phyloP scores from a whole-genome alignment of 2,888 invertebrate species.

The Drosophila merina region DNA sequence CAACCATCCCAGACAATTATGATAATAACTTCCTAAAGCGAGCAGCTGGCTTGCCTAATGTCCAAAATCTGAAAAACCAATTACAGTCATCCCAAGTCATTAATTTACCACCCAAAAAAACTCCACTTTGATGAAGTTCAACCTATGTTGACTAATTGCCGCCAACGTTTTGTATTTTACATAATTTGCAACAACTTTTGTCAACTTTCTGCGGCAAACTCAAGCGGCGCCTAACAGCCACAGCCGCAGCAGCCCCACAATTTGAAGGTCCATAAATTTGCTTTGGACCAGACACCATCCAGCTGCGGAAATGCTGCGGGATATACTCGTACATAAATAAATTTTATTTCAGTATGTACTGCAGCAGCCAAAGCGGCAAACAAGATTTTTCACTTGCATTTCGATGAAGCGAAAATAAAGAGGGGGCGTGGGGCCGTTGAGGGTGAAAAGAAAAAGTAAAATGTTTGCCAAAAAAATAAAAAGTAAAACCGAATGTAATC shows the following conservation, averaged over 20 bases:
- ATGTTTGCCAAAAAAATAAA: conserved; percentile 64
- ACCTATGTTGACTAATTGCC: conserved; percentile 37
- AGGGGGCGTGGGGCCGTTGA: conserved; percentile 19
- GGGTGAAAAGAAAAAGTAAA: conserved; percentile 72
- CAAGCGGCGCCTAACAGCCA: conserved; percentile 19
- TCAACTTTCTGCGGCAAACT: conserved; percentile 56
- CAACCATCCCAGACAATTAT: conserved; percentile 15
- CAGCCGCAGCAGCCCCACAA: conserved; percentile 24
- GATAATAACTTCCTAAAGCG: conserved; percentile 43
- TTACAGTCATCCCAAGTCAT: conserved; percentile 34
- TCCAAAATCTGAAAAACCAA: conserved; percentile 18
- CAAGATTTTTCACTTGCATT: conserved; percentile 63
- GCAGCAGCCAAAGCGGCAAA: conserved; percentile 34
- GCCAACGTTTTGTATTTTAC: conserved; percentile 52
- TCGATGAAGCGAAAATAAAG: conserved; percentile 15
- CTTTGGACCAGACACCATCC: conserved; percentile 22
- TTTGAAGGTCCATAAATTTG: conserved; percentile 45
- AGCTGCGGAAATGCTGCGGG: conserved; percentile 25
- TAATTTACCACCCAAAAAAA: conserved; percentile 31
- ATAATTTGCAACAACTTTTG: conserved; percentile 54
- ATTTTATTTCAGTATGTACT: conserved; percentile 20
- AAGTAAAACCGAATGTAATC: conserved; percentile 40
- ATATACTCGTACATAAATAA: background rate
- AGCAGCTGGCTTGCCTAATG: conserved; percentile 22
- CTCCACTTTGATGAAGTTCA: conserved; percentile 14